A percentile compares a stretch with the other conserved stretches of the same genome.
Evolutionary conservation across 2,113 vertebrate genomes (phyloP).

Genomic region (Mormoops blainvillei): DNA sequence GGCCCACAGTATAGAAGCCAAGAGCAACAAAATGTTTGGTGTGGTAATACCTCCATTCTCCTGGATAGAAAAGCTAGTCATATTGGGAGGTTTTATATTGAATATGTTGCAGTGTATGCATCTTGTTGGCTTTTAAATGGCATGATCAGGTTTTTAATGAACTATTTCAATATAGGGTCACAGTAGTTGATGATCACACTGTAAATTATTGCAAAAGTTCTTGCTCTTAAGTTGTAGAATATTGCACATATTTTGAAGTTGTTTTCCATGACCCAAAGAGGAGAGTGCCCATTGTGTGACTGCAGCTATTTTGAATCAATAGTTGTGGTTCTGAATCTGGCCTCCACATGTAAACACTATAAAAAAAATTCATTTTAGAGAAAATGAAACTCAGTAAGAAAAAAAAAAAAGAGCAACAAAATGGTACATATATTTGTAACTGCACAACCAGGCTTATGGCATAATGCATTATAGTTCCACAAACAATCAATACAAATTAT

Average conservation of each 20-base stretch:
- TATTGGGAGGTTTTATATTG: not conserved
- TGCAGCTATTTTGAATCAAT: conserved; percentile 59
- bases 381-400: conserved; percentile 70
- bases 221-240: not conserved
- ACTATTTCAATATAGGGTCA: not conserved
- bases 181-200: not conserved
- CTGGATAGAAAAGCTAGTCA: not conserved
- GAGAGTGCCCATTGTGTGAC: not conserved
- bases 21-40: not conserved
- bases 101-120: not conserved
- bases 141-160: not conserved
- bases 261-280: not conserved
- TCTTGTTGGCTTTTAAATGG: not conserved
- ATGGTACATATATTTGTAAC: conserved; percentile 76
- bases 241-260: not conserved
- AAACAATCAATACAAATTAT: conserved; percentile 89
- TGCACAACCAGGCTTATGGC: conserved; percentile 72
- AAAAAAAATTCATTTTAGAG: conserved; percentile 62
- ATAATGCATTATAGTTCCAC: conserved; percentile 78
- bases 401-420: conserved; percentile 55
- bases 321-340: conserved; percentile 32
- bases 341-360: conserved; percentile 17
- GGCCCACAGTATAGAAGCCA: not conserved
- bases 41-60: not conserved
- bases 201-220: not conserved